Conservation (phyloP, 2,888 invertebrate genomes). For the Ferdinandea cuprea region DNA sequence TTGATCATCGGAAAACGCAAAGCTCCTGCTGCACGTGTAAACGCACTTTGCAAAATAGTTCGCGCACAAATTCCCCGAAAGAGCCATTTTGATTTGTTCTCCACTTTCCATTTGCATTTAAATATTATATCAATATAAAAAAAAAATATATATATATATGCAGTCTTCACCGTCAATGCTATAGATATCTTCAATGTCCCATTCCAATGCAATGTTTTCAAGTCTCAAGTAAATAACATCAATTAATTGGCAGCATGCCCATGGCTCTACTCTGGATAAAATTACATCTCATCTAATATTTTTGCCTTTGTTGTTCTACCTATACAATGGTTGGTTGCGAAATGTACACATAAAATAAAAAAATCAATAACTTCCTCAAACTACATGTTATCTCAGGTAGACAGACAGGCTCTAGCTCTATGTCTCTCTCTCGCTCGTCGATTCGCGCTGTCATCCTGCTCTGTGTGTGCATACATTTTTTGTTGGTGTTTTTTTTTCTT, state of each 20-base stretch:
- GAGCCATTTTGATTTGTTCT: slow-evolving; percentile 6
- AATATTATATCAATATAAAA: slow-evolving; percentile 33
- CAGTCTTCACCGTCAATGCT: too few relatives aligned
- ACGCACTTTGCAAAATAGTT: too few relatives aligned
- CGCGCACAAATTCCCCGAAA: background rate
- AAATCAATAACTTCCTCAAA: slow-evolving; percentile 72
- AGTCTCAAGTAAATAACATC: slow-evolving; percentile 70
- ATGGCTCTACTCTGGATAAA: slow-evolving; percentile 59
- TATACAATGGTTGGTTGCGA: slow-evolving; percentile 50
- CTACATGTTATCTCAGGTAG: slow-evolving; percentile 73
- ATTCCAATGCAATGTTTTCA: slow-evolving; percentile 21
- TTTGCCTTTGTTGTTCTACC: background rate
- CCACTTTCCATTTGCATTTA: slow-evolving; percentile 16
- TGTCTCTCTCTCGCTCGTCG: slow-evolving; percentile 58
- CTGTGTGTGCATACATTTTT: slow-evolving; percentile 45
- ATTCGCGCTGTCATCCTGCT: slow-evolving; percentile 30
- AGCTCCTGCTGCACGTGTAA: too few relatives aligned
- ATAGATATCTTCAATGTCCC: too few relatives aligned
- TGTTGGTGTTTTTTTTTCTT: background rate
- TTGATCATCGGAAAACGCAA: too few relatives aligned
- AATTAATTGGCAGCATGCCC: slow-evolving; percentile 72
- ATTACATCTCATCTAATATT: slow-evolving; percentile 50
- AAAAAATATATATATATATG: slow-evolving; percentile 7
- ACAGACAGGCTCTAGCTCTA: slow-evolving; percentile 69
- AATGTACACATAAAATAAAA: slow-evolving; percentile 68